Conservation (phyloP, 2,797 vertebrate species). For the Ctenopoma kingsleyae region DNA sequence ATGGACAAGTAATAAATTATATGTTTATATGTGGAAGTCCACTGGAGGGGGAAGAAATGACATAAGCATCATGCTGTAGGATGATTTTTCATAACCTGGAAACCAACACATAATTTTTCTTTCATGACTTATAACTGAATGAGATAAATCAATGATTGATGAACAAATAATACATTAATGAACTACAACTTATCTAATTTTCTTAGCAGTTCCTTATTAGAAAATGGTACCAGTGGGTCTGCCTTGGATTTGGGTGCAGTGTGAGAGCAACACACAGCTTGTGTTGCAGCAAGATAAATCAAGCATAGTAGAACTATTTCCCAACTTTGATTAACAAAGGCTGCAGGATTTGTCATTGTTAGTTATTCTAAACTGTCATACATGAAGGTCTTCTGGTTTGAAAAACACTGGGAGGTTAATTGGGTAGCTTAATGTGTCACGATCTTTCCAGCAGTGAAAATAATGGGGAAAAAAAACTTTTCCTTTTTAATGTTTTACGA, state of each 20-base stretch:
- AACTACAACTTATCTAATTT: background rate
- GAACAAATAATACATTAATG: background rate
- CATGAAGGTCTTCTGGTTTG: slow-evolving; percentile 16
- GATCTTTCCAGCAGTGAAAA: slow-evolving; percentile 26
- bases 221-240: background rate
- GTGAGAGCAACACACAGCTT: slow-evolving; percentile 10
- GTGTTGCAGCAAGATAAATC: slow-evolving; percentile 23
- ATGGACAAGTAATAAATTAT: too few relatives aligned
- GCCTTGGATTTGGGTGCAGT: slow-evolving; percentile 21
- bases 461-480: slow-evolving; percentile 1
- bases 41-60: too few relatives aligned
- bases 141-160: background rate
- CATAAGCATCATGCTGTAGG: background rate
- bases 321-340: slow-evolving; percentile 36
- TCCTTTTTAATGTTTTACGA: slow-evolving; percentile 12
- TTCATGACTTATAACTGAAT: background rate
- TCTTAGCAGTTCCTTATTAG: background rate
- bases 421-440: slow-evolving; percentile 23
- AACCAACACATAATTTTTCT: background rate
- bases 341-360: slow-evolving; percentile 21
- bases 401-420: slow-evolving; percentile 29
- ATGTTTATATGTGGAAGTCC: too few relatives aligned
- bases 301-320: slow-evolving; percentile 9
- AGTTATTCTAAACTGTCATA: slow-evolving; percentile 20
- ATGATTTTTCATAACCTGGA: background rate